Percentiles rank a stretch among this genome's conserved stretches.
Conservation (phyloP, 1,140 invertebrate species). For the Condylostylus longicornis region DNA sequence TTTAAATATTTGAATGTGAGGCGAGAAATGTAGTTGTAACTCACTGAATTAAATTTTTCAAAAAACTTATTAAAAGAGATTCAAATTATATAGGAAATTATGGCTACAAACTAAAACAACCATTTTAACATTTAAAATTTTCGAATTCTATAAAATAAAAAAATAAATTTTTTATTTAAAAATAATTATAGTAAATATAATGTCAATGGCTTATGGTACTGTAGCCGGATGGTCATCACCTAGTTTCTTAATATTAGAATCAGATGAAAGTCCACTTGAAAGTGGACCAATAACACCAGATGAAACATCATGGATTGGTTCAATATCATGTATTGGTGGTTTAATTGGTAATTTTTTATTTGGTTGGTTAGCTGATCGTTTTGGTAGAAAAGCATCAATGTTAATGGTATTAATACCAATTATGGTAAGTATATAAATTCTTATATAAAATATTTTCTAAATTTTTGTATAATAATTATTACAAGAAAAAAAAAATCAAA, state of each 20-base stretch:
- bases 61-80: too few species aligned
- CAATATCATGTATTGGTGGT: slow-evolving; percentile 21
- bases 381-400: slow-evolving; percentile 6
- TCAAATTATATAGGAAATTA: too few species aligned
- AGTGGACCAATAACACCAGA: slow-evolving; percentile 11
- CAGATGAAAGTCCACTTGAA: slow-evolving; percentile 18
- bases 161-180: not conserved
- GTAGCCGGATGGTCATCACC: slow-evolving; percentile 33
- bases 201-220: slow-evolving; percentile 31
- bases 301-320: slow-evolving; percentile 25
- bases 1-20: too few species aligned
- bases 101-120: too few species aligned
- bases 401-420: slow-evolving; percentile 5
- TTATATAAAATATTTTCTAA: too few species aligned
- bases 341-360: slow-evolving; percentile 32
- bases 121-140: too few species aligned
- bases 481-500: too few species aligned
- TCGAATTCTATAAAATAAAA: too few species aligned
- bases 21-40: too few species aligned
- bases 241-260: slow-evolving; percentile 25
- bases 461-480: too few species aligned
- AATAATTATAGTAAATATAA: slow-evolving; percentile 25
- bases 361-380: slow-evolving; percentile 35
- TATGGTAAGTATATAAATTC: slow-evolving; percentile 1
- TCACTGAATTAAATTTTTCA: too few species aligned